phyloP scores from a whole-genome alignment of 1,140 invertebrate species.

The Neodiprion lecontei region DNA sequence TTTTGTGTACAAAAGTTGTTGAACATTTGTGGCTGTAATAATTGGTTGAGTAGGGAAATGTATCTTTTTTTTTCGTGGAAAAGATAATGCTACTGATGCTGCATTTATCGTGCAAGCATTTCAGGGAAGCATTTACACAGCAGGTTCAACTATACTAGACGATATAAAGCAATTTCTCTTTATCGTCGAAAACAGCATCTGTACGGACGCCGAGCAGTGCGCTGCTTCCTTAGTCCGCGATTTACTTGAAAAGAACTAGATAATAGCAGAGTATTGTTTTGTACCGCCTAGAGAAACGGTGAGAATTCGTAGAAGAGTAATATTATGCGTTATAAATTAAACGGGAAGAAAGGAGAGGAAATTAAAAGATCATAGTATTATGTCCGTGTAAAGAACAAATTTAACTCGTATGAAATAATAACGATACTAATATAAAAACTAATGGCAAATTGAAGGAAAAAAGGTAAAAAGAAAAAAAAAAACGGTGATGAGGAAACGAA shows the following conservation, averaged over 20 bases:
- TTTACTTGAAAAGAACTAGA: background rate
- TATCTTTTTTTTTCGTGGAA: background rate
- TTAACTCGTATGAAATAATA: background rate
- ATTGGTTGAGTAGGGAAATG: constrained; percentile 23
- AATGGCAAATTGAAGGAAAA: too few species aligned
- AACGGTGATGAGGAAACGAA: background rate
- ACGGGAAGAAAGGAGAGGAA: background rate
- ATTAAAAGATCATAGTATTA: background rate
- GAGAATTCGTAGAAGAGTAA: background rate
- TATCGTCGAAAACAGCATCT: background rate
- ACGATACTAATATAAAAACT: background rate
- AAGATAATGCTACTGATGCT: background rate
- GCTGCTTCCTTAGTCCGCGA: background rate
- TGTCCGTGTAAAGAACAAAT: background rate
- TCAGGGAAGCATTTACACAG: background rate
- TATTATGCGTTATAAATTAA: background rate
- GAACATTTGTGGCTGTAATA: constrained; percentile 12
- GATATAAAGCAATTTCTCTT: background rate
- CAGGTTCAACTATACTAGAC: background rate
- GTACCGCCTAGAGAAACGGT: background rate
- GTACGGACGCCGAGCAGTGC: background rate
- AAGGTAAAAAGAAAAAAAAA: too few species aligned
- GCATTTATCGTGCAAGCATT: background rate
- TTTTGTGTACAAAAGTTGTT: constrained; percentile 54
- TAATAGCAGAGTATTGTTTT: background rate